Base-by-base conservation (phyloP, 2,797 vertebrate species). In the Rhinophrynus dorsalis region DNA sequence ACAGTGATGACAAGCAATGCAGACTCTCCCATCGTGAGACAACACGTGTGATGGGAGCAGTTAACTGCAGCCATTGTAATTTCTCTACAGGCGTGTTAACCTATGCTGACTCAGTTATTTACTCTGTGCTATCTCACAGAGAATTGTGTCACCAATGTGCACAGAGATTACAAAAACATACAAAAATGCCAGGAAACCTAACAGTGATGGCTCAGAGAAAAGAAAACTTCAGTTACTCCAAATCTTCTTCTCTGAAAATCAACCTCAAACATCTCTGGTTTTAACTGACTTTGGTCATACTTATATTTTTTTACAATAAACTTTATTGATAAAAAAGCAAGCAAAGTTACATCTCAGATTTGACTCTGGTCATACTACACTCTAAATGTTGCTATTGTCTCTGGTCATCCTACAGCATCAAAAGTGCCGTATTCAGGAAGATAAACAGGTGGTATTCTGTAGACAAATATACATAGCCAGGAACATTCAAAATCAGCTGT, bases 91-190 rank as follows among this genome's bases (percentile, higher is more conserved):
- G 48, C 50, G 38, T 63, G 59, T 24, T 54, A 45, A 24, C 29
- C 48, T 45, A 11, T 4, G 38, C 58, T 45, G 27, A 69, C 17
- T 61, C 67, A 61, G 17, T 20, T 61, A 27, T 67, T 67, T 67
- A 58, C 54, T 37, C 54, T 48, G 29, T 3, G 29, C 44, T 37
- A 50, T 55, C 40, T 57, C 21, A 44, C 20, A 55, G 20, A 37
- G 27, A 62, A 32, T 47, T 27, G 40, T 63, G 60, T 63, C 44
- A 48, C 60, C 13, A 33, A n/a, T 45, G 37, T 45, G 27, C 30
- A 67, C 24, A 56, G 26, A 37, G 64, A 66, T 56, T 67, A 45
- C 15, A 11, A 45, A 62, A 62, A 44, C 57, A 60, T 18, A 64
- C 30, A 64, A 64, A 50, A 64, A 64, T 64, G 24, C 20, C 48